Evolutionary conservation across 2,797 vertebrate genomes (phyloP).

Genomic region (Poecilia picta): DNA sequence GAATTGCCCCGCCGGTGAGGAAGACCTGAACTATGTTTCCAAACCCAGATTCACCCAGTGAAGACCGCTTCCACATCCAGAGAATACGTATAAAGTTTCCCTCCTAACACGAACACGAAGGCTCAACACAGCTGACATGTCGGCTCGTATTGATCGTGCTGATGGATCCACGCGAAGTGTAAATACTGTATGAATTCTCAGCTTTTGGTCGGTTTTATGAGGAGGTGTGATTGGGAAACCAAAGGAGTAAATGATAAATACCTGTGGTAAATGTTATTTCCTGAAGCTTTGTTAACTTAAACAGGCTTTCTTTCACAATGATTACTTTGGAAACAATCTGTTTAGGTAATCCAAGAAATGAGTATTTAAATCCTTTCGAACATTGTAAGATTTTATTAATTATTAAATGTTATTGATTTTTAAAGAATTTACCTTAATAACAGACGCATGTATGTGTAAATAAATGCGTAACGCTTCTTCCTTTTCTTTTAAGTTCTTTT

Average conservation of each 20-base stretch:
- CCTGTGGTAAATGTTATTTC: not conserved
- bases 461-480: not conserved
- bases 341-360: not conserved
- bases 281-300: not conserved
- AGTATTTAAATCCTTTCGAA: not conserved
- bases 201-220: not conserved
- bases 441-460: not conserved
- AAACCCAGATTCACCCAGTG: slow-evolving; percentile 72
- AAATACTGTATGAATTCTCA: not conserved
- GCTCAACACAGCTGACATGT: not conserved
- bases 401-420: not conserved
- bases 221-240: not conserved
- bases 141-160: not conserved
- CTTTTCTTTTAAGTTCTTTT: not conserved
- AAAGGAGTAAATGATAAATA: not conserved
- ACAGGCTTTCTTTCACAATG: not conserved
- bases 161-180: not conserved
- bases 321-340: not conserved
- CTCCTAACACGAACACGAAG: slow-evolving; percentile 4
- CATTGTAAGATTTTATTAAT: not conserved
- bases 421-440: not conserved
- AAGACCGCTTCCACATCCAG: slow-evolving; percentile 65
- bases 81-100: slow-evolving; percentile 69
- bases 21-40: slow-evolving; percentile 60
- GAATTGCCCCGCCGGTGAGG: slow-evolving; percentile 76